Percentiles rank a stretch among this genome's conserved stretches.
Conservation (phyloP, 2,797 vertebrate genomes). For the Sebastes minor region DNA sequence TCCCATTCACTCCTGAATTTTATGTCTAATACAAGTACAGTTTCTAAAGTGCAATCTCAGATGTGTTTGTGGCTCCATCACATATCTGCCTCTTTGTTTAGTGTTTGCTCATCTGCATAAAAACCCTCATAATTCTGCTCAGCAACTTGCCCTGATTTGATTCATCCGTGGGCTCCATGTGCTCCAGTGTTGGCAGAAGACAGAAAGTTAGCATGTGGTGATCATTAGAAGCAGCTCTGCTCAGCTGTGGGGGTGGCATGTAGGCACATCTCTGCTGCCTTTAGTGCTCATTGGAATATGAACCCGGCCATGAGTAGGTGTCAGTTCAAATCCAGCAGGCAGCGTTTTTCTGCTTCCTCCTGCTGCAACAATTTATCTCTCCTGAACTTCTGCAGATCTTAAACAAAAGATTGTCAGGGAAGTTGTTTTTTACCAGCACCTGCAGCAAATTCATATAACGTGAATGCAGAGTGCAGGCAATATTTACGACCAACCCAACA, state of each 20-base stretch:
- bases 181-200: constrained; percentile 50
- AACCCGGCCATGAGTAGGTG: constrained; percentile 78
- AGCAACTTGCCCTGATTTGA: constrained; percentile 10
- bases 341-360: constrained; percentile 49
- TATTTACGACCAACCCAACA: neutral
- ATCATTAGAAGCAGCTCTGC: constrained; percentile 72
- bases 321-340: constrained; percentile 71
- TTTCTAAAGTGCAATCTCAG: neutral
- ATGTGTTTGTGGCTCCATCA: neutral
- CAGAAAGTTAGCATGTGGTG: constrained; percentile 70
- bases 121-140: neutral
- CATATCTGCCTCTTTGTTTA: neutral
- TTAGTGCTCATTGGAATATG: constrained; percentile 77
- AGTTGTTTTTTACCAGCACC: neutral
- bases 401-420: constrained; percentile 1
- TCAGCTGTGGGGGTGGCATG: constrained; percentile 76
- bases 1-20: neutral
- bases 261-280: constrained; percentile 76
- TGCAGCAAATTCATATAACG: neutral
- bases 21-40: neutral
- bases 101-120: neutral
- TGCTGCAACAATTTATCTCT: constrained; percentile 37
- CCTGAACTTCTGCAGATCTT: constrained; percentile 29
- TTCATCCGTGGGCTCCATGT: constrained; percentile 43
- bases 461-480: neutral